Conservation (phyloP, 2,888 invertebrate species). For the Acleris literana region DNA sequence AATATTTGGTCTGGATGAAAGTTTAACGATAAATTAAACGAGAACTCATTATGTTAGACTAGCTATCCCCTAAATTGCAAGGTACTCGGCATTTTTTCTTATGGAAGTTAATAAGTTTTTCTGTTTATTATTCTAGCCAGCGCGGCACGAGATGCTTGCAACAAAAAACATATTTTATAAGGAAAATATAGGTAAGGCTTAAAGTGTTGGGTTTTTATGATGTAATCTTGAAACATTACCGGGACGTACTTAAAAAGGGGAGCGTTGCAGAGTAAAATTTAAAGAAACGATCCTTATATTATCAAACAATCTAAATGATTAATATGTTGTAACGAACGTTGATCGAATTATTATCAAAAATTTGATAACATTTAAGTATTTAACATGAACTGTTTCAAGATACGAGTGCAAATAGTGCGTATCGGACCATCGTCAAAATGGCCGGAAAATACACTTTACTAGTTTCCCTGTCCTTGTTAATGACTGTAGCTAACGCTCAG, state of each 20-base stretch:
- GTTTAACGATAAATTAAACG: constrained; percentile 47
- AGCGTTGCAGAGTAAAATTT: constrained; percentile 53
- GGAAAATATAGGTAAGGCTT: constrained; percentile 67
- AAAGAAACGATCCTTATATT: constrained; percentile 45
- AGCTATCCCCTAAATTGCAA: constrained; percentile 43
- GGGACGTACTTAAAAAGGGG: constrained; percentile 69
- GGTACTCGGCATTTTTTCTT: constrained; percentile 51
- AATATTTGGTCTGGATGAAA: constrained; percentile 34
- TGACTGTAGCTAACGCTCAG: constrained; percentile 31
- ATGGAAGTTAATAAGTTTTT: constrained; percentile 62
- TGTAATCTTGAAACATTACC: constrained; percentile 76
- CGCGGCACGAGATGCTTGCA: constrained; percentile 46
- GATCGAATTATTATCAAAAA: constrained; percentile 4
- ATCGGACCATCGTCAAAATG: constrained; percentile 17
- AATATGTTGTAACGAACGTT: constrained; percentile 38
- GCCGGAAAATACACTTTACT: constrained; percentile 12
- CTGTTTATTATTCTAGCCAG: constrained; percentile 64
- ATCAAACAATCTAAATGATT: constrained; percentile 42
- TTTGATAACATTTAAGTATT: constrained; percentile 2
- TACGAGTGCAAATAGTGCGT: neutral
- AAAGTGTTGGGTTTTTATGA: constrained; percentile 66
- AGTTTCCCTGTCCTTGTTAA: constrained; percentile 14
- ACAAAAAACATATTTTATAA: constrained; percentile 69
- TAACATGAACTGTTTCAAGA: neutral
- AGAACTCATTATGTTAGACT: constrained; percentile 45